Base-by-base conservation (phyloP, 2,113 vertebrate genomes). In the Condylura cristata region DNA sequence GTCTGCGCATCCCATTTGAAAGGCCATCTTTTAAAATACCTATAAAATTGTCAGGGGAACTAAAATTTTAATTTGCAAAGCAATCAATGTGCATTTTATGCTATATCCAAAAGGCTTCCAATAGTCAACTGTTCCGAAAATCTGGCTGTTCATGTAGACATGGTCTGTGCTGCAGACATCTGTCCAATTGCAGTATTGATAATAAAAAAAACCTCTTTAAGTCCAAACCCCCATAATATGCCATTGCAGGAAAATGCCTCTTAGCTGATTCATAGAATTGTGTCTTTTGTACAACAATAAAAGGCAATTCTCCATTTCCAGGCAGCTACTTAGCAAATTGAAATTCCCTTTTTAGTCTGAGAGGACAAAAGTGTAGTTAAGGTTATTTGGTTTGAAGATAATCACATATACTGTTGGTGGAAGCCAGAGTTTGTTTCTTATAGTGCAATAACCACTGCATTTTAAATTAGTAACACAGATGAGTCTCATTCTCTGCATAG, bases 381-480 rank as follows among this genome's bases (percentile, higher is more conserved):
- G 79, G 32, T 26, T 96, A 95, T 66, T 93, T 93, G 83, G 39
- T 93, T 95, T 93, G 86, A 89, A 89, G 91, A 79, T 92, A 90
- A 95, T 94, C 86, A 84, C 83, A 94, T 80, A 82, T 6, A 63
- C 68, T 41, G 30, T 84, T 85, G 72, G 63, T 60, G 76, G 88
- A 93, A 93, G 58, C 81, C 26, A 7, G 70, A 92, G 68, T 93
- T 30, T 75, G 37, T 95, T 93, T 80, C 76, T 95, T 85, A 61
- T 70, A 79, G 85, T 70, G 58, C 44, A 86, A 60, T 90, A 95
- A 95, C 26, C 17, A 65, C 7, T 86, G 88, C 63, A 92, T 95
- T 95, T 96, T 95, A 96, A 95, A 82, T 95, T 93, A 95, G 71
- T 41, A 66, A 76, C 75, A 90, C 85, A 96, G 89, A 92, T 83